Base-by-base conservation (phyloP, 2,113 vertebrate genomes). In the Zosterops lateralis region DNA sequence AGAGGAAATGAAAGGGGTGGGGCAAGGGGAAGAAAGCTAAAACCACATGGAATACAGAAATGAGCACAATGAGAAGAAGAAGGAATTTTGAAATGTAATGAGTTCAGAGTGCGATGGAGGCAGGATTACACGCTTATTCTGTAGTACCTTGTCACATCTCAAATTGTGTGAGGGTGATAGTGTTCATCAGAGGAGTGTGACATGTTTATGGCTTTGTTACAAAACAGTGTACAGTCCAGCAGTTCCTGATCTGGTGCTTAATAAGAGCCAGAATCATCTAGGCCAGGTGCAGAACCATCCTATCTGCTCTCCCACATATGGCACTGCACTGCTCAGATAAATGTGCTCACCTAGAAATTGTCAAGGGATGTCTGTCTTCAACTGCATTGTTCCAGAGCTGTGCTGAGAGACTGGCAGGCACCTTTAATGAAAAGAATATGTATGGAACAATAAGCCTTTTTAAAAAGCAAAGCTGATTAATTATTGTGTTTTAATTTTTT, bases 311-410 rank as follows among this genome's bases (percentile, higher is more conserved):
- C 53, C 54, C 62, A 44, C 1, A 2, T 22, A 3, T 4, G 45
- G 48, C 16, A 6, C 44, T 78, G 70, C 15, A 0, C 53, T 14
- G 48, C 84, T 86, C 83, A 44, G 93, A 92, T 96, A 95, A 95
- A 57, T 7, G 0, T 2, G 15, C 47, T 48, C 0, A 1, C 36
- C 68, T 64, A 25, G 47, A 28, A 38, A 34, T 12, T 40, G 25
- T 34, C 29, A 34, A 22, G 65, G 17, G 54, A 26, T 79, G 54
- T 51, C 64, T 83, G 58, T 36, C 64, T 47, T 28, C 36, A 31
- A 3, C 51, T 80, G 34, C 45, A 25, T 21, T n/a, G 42, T 28
- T 91, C 68, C 44, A 28, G 32, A 48, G 42, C 45, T 57, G 50
- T 53, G 16, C 36, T 14, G 45, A 31, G 47, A 67, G 26, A 38